Percentiles rank a stretch among this genome's conserved stretches.
phyloP scores from a whole-genome alignment of 2,888 invertebrate genomes.

The Polia nebulosa region DNA sequence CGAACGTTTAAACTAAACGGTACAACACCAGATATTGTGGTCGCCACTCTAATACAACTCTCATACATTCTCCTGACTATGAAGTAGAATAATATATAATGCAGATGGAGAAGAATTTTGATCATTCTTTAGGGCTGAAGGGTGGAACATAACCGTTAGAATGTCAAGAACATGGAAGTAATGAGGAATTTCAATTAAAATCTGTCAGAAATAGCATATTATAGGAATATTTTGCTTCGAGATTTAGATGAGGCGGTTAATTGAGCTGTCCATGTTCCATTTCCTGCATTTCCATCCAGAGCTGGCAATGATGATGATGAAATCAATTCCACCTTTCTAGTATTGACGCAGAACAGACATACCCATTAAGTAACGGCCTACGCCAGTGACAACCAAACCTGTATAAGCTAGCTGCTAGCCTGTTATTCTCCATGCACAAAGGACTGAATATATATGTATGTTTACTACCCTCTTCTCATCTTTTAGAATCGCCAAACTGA shows the following conservation, averaged over 20 bases:
- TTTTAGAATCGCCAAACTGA: no score
- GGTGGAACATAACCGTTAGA: not conserved
- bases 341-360: no score
- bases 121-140: not conserved
- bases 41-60: conserved; percentile 37
- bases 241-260: not conserved
- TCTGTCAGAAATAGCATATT: no score
- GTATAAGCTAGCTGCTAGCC: no score
- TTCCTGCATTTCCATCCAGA: no score
- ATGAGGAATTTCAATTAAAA: not conserved
- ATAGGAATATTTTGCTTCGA: not conserved
- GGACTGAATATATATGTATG: no score
- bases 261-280: not conserved
- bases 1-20: conserved; percentile 65
- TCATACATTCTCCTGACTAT: conserved; percentile 1
- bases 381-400: no score
- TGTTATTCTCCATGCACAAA: no score
- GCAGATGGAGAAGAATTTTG: no score
- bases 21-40: conserved; percentile 57
- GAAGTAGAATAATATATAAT: not conserved
- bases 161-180: not conserved
- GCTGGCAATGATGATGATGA: not conserved
- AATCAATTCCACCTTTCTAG: not conserved
- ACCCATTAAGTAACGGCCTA: no score
- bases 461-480: no score